Evolutionary conservation across 2,888 invertebrate genomes (phyloP).

Genomic region (Oscheius sp.): DNA sequence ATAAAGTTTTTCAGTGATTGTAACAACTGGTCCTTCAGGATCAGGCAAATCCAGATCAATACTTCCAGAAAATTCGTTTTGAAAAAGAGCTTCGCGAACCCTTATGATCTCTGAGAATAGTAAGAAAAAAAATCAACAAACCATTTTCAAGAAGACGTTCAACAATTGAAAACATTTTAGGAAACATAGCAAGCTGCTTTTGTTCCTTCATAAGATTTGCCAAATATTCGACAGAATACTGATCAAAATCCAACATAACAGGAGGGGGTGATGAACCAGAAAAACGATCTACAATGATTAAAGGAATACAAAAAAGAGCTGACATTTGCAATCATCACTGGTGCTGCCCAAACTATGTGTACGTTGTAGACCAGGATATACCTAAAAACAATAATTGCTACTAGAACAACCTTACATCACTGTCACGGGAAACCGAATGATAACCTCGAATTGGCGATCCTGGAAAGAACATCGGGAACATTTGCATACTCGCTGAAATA

Average conservation of each 20-base stretch:
- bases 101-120: slow-evolving; percentile 93
- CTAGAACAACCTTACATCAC: not conserved
- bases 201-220: slow-evolving; percentile 60
- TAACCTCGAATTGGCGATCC: slow-evolving; percentile 17
- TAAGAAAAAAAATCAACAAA: slow-evolving; percentile 17
- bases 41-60: slow-evolving; percentile 74
- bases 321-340: not conserved
- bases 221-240: slow-evolving; percentile 52
- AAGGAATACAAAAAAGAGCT: not conserved
- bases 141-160: slow-evolving; percentile 65
- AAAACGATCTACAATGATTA: not conserved
- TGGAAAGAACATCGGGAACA: not conserved
- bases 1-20: slow-evolving; percentile 97
- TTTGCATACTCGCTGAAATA: not conserved
- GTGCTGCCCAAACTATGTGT: not conserved
- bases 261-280: slow-evolving; percentile 14
- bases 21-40: slow-evolving; percentile 77
- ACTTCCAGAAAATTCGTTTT: slow-evolving; percentile 91
- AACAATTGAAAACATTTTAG: slow-evolving; percentile 59
- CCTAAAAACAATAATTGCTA: not conserved
- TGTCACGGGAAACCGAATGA: not conserved
- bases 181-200: slow-evolving; percentile 59
- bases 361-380: not conserved
- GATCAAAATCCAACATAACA: not conserved
- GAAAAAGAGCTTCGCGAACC: slow-evolving; percentile 92